phyloP scores from a whole-genome alignment of 2,113 vertebrate genomes.

The Mastomys natalensis region DNA sequence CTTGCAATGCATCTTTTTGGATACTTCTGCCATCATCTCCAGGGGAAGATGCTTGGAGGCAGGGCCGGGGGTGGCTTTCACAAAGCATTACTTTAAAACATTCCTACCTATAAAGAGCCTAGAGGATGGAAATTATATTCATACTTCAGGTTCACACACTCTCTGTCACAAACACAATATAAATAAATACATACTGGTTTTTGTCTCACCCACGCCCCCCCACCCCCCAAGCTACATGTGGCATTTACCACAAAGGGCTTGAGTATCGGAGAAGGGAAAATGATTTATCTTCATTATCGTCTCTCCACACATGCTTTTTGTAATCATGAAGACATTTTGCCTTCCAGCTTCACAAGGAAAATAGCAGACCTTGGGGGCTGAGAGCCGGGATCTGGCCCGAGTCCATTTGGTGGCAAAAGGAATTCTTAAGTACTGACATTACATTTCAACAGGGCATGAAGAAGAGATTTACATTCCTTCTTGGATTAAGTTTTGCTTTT shows the following conservation, averaged over 20 bases:
- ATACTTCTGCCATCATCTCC: conserved; percentile 16
- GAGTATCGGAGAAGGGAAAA: not conserved
- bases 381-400: not conserved
- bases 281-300: conserved; percentile 64
- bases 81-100: conserved; percentile 3
- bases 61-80: not conserved
- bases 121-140: conserved; percentile 22
- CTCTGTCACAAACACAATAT: conserved; percentile 7
- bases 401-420: conserved; percentile 60
- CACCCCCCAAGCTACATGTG: not conserved
- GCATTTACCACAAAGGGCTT: not conserved
- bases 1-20: conserved; percentile 8
- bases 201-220: too few relatives aligned
- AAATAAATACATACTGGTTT: not conserved
- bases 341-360: conserved; percentile 51
- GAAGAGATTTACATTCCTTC: conserved; percentile 66
- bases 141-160: not conserved
- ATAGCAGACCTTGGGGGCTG: conserved; percentile 5
- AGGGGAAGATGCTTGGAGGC: not conserved
- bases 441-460: conserved; percentile 22
- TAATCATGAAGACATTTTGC: conserved; percentile 49
- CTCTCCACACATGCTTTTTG: conserved; percentile 47
- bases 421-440: conserved; percentile 75
- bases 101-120: not conserved
- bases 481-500: conserved; percentile 63